Base-by-base conservation (phyloP, 64 coral and sea anemone genomes). In the Actinia tenebrosa region DNA sequence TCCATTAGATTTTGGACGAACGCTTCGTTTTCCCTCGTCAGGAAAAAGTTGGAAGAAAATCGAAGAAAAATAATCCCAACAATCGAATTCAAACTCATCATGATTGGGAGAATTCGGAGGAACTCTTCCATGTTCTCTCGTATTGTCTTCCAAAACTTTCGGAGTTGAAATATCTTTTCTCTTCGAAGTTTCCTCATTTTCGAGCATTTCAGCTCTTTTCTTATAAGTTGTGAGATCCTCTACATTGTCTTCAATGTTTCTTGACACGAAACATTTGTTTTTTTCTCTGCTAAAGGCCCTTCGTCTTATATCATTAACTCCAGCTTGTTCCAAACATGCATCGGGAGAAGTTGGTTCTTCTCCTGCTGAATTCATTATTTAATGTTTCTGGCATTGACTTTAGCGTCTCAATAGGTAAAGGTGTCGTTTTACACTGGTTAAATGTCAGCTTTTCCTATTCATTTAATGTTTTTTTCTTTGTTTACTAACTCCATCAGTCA, bases 11-110 rank as follows among this genome's bases (percentile, higher is more conserved):
- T 81, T 81, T 45, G 79, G 79, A 81, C 79, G 16, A 8, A 5
- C 3, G 27, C 10, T 45, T 50, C 7, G 43, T 22, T 52, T 81
- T 14, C 17, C 45, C 16, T 5, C 16, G 46, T 45, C 17, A 53
- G 79, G 79, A 81, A 53, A 81, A 45, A 81, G 79, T 53, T 81
- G 44, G 46, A 81, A 81, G 9, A 81, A 81, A 81, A 81, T 53
- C 1, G 44, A 45, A 18, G 79, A 81, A 22, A 81, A 81, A 50
- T 81, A 53, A 22, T 81, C 79, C 79, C 79, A 81, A 44, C 79
- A 81, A 81, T 81, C 79, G 27, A 53, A 50, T 45, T 81, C 43
- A 50, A 53, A 50, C 43, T 81, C 79, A 5, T 81, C 44, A 81
- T n/a, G 44, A 22, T 22, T 53, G 5, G 79, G 79, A n/a, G 79